Evolutionary conservation across 2,888 invertebrate species (phyloP).

Genomic region (Rotaria magnacalcarata): DNA sequence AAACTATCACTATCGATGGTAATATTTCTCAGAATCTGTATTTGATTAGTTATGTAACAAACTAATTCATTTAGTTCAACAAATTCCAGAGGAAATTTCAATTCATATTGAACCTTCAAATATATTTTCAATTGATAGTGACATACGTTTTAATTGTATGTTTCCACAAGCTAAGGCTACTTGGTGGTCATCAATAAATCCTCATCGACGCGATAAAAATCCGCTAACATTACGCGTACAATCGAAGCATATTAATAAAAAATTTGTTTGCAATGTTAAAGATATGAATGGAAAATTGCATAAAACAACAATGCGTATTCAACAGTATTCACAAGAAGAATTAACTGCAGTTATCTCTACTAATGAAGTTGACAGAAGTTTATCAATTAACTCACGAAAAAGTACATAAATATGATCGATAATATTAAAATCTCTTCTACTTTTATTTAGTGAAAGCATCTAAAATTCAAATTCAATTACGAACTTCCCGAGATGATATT

Average conservation of each 20-base stretch:
- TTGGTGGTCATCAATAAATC: background rate
- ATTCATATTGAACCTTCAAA: constrained; percentile 1
- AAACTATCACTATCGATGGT: background rate
- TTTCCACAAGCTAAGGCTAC: background rate
- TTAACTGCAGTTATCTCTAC: background rate
- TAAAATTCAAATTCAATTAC: background rate
- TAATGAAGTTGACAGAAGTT: background rate
- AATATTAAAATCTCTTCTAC: background rate
- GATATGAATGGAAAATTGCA: background rate
- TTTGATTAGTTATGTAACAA: too few relatives aligned
- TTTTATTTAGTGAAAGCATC: background rate
- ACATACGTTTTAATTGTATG: background rate
- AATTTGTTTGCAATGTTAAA: background rate
- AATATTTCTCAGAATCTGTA: background rate
- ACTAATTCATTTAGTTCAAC: background rate
- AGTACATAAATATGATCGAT: background rate
- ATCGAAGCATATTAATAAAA: background rate
- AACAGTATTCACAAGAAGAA: background rate
- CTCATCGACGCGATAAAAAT: background rate
- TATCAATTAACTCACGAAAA: background rate
- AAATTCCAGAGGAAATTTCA: background rate
- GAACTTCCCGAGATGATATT: background rate
- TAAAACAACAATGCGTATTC: background rate
- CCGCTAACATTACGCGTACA: background rate
- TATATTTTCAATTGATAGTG: background rate